A percentile compares a stretch with the other conserved stretches of the same genome.
phyloP scores from a whole-genome alignment of 2,113 vertebrate genomes.

The Colius striatus region DNA sequence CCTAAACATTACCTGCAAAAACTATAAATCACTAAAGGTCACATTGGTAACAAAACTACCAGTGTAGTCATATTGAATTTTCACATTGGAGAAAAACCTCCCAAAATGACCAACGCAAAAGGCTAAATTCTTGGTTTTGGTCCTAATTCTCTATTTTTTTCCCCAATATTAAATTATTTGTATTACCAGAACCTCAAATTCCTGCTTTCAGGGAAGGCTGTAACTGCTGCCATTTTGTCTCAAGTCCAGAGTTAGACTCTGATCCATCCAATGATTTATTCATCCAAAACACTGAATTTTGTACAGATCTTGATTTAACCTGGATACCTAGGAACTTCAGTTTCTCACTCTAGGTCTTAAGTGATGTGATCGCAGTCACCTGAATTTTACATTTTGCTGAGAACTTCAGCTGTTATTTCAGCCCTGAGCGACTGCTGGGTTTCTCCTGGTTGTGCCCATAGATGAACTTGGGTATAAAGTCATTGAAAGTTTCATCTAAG shows the following conservation, averaged over 20 bases:
- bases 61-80: not conserved
- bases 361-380: not conserved
- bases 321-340: not conserved
- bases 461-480: not conserved
- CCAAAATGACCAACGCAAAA: not conserved
- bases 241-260: not conserved
- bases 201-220: not conserved
- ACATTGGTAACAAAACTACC: not conserved
- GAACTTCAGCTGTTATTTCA: not conserved
- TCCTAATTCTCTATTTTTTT: not conserved
- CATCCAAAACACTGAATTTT: not conserved
- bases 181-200: not conserved
- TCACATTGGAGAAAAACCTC: not conserved
- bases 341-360: not conserved
- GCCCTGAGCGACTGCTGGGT: fast-evolving
- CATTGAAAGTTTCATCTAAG: not conserved
- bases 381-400: not conserved
- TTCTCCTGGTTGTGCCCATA: fast-evolving
- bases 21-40: not conserved
- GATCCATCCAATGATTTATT: not conserved
- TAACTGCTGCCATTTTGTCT: not conserved
- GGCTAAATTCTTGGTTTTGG: not conserved
- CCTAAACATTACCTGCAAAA: not conserved
- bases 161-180: not conserved
- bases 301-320: not conserved